phyloP scores from a whole-genome alignment of 2,888 invertebrate species.

The Hemaris fuciformis region DNA sequence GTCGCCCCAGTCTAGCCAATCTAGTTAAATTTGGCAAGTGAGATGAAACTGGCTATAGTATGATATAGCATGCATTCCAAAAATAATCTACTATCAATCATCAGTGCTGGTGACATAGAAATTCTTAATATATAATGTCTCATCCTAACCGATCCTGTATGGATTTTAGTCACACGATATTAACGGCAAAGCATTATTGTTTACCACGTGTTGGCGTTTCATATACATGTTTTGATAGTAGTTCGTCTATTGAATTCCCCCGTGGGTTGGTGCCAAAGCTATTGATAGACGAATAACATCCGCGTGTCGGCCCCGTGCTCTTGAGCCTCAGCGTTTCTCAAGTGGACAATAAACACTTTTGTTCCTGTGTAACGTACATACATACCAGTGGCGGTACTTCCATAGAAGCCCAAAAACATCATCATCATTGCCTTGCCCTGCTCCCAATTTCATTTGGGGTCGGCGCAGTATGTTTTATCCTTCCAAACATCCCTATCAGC shows the following conservation, averaged over 20 bases:
- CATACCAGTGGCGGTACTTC: background rate
- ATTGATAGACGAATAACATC: slow-evolving; percentile 62
- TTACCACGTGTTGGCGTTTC: slow-evolving; percentile 49
- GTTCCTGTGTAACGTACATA: background rate
- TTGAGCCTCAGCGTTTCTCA: background rate
- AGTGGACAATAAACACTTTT: background rate
- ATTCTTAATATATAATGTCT: too few species aligned
- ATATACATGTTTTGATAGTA: slow-evolving; percentile 43
- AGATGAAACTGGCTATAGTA: too few species aligned
- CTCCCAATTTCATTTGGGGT: too few species aligned
- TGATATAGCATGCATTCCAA: too few species aligned
- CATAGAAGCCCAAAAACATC: too few species aligned
- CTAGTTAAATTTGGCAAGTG: too few species aligned
- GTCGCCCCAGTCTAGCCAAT: too few species aligned
- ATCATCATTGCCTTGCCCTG: too few species aligned
- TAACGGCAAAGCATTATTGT: slow-evolving; percentile 26
- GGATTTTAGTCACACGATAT: background rate
- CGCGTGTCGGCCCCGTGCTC: slow-evolving; percentile 28
- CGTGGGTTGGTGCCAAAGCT: slow-evolving; percentile 51
- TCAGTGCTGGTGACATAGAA: too few species aligned
- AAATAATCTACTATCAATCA: too few species aligned
- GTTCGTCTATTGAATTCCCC: slow-evolving; percentile 50
- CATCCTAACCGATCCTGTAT: background rate
- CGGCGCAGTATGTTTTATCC: too few species aligned
- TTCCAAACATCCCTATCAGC: too few species aligned